phyloP scores from a whole-genome alignment of 2,113 vertebrate genomes.

The Piaya cayana region DNA sequence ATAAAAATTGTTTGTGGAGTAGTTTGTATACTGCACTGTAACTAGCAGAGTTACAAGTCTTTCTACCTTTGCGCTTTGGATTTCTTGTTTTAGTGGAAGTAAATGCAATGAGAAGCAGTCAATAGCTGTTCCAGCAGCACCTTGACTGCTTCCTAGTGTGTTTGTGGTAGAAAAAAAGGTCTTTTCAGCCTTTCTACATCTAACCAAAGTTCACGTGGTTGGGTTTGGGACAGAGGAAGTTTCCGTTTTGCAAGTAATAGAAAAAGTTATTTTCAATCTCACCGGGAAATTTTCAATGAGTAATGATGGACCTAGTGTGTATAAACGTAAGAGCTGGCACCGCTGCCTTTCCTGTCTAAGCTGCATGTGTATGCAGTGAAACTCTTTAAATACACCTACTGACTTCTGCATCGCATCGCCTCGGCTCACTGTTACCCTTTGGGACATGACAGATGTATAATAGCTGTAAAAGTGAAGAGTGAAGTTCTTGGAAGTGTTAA shows the following conservation, averaged over 20 bases:
- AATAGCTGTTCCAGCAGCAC: neutral
- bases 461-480: neutral
- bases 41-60: neutral
- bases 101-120: neutral
- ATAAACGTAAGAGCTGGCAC: fast-evolving
- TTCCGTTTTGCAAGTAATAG: neutral
- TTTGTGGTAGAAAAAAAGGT: neutral
- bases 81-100: neutral
- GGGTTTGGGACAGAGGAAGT: neutral
- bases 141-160: neutral
- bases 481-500: neutral
- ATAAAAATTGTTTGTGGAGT: neutral
- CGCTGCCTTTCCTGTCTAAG: neutral
- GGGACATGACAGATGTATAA: neutral
- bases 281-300: neutral
- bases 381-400: neutral
- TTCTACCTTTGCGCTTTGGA: neutral
- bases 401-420: fast-evolving
- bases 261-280: neutral
- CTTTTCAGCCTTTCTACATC: neutral
- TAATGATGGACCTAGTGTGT: neutral
- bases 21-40: neutral
- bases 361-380: fast-evolving
- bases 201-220: neutral
- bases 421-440: neutral